Base-by-base conservation (phyloP, 2,888 invertebrate species). In the Metopia argyrocephala region DNA sequence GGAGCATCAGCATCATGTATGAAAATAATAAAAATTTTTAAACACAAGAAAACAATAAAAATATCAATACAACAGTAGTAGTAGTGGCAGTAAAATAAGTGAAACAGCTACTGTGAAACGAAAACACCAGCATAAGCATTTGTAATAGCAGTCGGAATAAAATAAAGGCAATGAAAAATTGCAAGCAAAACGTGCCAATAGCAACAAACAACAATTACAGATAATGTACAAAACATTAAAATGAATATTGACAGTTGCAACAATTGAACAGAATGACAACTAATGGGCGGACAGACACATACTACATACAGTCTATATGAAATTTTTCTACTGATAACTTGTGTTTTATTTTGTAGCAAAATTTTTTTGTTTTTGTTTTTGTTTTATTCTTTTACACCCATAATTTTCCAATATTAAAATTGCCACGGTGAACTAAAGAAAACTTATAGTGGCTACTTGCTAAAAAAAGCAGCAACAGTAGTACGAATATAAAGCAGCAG, bases 211-310 rank as follows among this genome's bases (percentile, higher is more conserved):
- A 61, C 48, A 74, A 69, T 64, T 74, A 38, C 74, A 64, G 45
- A 25, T 27, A 65, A 2, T 38, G 38, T 45, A 38, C 20, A n/a
- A 50, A 20, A 25, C 38, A 27, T 48, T 45, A 52, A 31, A 52
- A 65, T 69, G 75, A 74, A 74, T 76, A 65, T 75, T 74, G 78
- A 78, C 78, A 81, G 70, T 74, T 74, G 66, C 66, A 68, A 28
- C 76, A 62, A 62, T 62, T 62, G 46, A 31, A 73, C 74, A 74
- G 64, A 62, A 54, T 64, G 27, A 71, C 61, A 71, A 38, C 65
- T 64, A 48, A 38, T 15, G 38, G 15, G 38, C 38, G 12, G 12
- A 31, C 9, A 2, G 31, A 31, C 9, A 31, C 65, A 65, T 57
- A 38, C 38, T 9, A 7, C 31, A 12, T 12, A 15, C 38, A 38